These are phyloP conservation scores for Mesocentrotus franciscanus DNA, from an alignment of 53 echinoderm and acorn worm genomes.

Conservation along the genomic window DNA sequence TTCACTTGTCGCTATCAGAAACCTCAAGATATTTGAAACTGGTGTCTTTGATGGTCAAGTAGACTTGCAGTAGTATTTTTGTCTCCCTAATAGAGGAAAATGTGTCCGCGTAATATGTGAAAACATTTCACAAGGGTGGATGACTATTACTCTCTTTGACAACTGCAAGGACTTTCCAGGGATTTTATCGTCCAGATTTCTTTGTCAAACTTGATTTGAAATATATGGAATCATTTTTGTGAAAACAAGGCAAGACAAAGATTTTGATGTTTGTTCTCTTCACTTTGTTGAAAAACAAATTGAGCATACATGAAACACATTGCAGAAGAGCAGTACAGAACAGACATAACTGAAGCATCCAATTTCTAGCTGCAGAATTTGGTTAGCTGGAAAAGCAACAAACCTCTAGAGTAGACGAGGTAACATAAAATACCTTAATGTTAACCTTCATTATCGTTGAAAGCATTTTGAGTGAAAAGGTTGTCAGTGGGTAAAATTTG, in stretches of 20 bases:
- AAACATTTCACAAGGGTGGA: not conserved
- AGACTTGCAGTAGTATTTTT: not conserved
- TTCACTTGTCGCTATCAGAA: not conserved
- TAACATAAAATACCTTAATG: constrained; percentile 12
- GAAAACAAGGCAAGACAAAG: not conserved
- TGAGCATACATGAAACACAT: not conserved
- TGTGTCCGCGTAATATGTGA: not conserved
- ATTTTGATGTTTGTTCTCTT: not conserved
- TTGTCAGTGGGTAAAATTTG: constrained; percentile 32
- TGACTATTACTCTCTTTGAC: not conserved
- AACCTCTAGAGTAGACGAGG: not conserved
- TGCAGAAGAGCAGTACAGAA: not conserved
- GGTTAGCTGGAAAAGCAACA: not conserved
- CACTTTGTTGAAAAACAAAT: not conserved
- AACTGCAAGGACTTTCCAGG: not conserved
- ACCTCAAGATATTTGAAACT: not conserved
- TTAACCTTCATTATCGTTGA: constrained; percentile 5
- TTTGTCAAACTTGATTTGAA: not conserved
- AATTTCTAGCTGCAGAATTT: not conserved
- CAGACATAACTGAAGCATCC: not conserved
- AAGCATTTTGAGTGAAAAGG: constrained; percentile 35
- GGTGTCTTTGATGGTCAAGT: not conserved
- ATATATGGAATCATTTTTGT: not conserved
- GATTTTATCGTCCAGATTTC: not conserved
- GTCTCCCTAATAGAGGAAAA: not conserved